These are phyloP conservation scores for Lamellibrachia columna DNA, from an alignment of 2,888 invertebrate species.

Conservation along the genomic window DNA sequence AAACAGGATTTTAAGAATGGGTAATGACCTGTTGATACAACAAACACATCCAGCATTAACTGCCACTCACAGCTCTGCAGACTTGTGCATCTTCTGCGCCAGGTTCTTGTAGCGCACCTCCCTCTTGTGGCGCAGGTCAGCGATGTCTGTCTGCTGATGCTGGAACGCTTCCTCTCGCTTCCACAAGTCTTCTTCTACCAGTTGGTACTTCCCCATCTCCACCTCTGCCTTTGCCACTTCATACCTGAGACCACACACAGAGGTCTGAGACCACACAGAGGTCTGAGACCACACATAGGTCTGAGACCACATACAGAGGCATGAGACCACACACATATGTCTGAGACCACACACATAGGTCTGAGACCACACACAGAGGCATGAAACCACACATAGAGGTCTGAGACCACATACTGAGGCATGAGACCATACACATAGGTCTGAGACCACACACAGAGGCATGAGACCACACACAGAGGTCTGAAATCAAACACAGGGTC, in stretches of 20 bases:
- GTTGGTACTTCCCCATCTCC: slow-evolving; percentile 58
- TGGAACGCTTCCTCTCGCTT: slow-evolving; percentile 54
- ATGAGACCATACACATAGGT: not conserved
- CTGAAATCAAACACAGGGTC: no score
- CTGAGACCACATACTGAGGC: not conserved
- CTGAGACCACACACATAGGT: not conserved
- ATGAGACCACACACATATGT: not conserved
- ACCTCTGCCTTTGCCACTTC: slow-evolving; percentile 59
- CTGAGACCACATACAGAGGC: not conserved
- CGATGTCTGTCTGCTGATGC: slow-evolving; percentile 55
- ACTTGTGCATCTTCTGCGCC: not conserved
- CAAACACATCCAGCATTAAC: not conserved
- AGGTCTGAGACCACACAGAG: not conserved
- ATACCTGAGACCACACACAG: slow-evolving; percentile 48
- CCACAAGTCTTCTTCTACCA: slow-evolving; percentile 59
- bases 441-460: no score
- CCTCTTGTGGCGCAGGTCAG: slow-evolving; percentile 51
- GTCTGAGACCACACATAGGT: not conserved
- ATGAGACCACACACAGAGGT: no score
- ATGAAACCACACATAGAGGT: not conserved
- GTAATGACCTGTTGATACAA: no score
- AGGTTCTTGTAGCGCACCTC: slow-evolving; percentile 52
- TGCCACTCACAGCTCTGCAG: not conserved
- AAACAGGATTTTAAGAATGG: not conserved
- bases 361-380: not conserved